A percentile compares a stretch with the other conserved stretches of the same genome.
Conservation (phyloP, 2,797 vertebrate genomes). For the Prunella strophiata region DNA sequence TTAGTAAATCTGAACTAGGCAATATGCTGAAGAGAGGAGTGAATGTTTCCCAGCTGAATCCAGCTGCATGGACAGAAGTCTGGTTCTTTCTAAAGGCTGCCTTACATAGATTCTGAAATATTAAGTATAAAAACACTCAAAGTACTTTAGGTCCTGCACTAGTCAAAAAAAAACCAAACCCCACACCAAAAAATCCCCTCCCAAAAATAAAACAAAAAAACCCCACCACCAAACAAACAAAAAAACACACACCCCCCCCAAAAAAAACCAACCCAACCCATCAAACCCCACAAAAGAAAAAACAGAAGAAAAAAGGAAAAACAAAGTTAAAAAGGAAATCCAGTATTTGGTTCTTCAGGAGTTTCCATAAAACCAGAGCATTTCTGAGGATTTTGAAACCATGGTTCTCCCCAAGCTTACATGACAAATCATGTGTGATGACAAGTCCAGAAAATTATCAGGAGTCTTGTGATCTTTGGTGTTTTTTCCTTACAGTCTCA, state of each 20-base stretch:
- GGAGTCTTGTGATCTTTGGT: constrained; percentile 35
- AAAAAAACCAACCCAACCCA: background rate
- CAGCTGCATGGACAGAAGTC: background rate
- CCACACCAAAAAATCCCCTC: background rate
- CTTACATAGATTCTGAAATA: background rate
- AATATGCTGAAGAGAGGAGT: background rate
- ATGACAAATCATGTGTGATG: constrained; percentile 7
- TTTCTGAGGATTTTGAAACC: constrained; percentile 8
- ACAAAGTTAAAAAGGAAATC: background rate
- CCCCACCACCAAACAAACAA: background rate
- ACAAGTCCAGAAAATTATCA: constrained; percentile 31
- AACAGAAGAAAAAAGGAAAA: background rate
- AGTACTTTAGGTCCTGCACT: background rate
- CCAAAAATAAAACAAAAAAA: background rate
- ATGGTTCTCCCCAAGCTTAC: background rate
- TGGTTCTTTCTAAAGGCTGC: background rate
- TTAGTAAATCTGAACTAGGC: background rate
- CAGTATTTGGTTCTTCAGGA: background rate
- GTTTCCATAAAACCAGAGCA: background rate
- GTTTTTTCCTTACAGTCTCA: background rate
- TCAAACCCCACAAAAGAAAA: background rate
- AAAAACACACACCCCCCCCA: fast-evolving
- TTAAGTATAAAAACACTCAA: background rate
- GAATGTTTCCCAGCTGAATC: background rate
- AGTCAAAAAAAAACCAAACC: background rate